Conservation (phyloP, 2,888 invertebrate genomes). For the Ichneumoninae sp. region DNA sequence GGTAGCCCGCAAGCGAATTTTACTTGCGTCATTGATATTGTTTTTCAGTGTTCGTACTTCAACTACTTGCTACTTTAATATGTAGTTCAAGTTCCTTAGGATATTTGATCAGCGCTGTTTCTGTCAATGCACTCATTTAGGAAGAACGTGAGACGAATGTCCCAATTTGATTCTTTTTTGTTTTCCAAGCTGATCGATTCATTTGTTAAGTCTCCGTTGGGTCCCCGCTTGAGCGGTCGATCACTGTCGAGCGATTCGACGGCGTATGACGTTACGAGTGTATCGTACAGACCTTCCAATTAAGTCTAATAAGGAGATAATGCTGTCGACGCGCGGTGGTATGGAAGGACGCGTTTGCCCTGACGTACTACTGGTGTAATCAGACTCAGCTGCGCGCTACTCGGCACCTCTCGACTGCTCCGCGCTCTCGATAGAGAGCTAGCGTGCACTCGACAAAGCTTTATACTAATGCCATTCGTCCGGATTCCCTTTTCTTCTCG, state of each 20-base stretch:
- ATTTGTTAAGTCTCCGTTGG: background rate
- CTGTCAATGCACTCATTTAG: no score
- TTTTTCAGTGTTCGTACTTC: no score
- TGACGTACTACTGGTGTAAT: slow-evolving; percentile 27
- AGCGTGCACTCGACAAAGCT: slow-evolving; percentile 6
- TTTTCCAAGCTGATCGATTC: background rate
- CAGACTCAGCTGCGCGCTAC: slow-evolving; percentile 20
- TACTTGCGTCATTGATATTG: no score
- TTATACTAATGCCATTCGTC: slow-evolving; percentile 14
- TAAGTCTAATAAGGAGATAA: slow-evolving; percentile 63
- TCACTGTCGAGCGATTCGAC: background rate
- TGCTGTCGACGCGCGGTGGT: slow-evolving; percentile 30
- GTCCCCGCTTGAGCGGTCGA: background rate
- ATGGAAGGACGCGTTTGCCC: slow-evolving; percentile 38
- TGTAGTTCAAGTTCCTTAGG: no score
- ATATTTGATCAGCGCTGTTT: no score
- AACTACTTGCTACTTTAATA: no score
- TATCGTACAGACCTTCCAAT: slow-evolving; percentile 49
- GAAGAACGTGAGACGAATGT: no score
- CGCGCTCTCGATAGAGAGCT: background rate
- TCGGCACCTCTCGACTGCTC: slow-evolving; percentile 21
- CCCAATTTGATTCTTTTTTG: background rate
- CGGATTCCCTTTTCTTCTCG: slow-evolving; percentile 34
- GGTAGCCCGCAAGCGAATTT: no score
- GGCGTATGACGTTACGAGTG: slow-evolving; percentile 38